Evolutionary conservation across 2,888 invertebrate genomes (phyloP), one percentile per base, ranked within the genome.

Genomic region (Drymonia ruficornis): DNA sequence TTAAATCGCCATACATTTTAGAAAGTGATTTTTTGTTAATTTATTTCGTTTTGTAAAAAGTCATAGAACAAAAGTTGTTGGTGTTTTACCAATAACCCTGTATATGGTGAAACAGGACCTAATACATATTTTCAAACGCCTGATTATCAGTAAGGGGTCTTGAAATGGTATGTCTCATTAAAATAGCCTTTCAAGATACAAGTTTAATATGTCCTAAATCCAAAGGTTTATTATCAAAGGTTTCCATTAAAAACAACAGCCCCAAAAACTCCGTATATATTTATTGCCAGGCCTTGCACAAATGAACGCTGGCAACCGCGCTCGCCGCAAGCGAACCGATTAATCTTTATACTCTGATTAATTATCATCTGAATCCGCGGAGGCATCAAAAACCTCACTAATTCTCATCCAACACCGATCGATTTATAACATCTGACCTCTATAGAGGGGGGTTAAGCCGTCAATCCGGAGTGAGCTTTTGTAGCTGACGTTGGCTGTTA

Each of bases 401-500:
- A 23, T 23, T 23, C 44, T 23, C 44, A 13, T 8, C 45, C 23
- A 28, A 28, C 9, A 4, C 44, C 23, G 28, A 45, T 28, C 45
- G 15, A 45, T 45, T 45, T 45, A 28, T 45, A 45, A 45, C 15
- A 45, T 28, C 13, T 28, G 28, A 45, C 28, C 45, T 45, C 15
- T 12, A 15, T 28, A 11, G n/a, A 5, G 28, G 19, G 45, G 16
- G 43, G 23, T 45, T 28, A 45, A 28, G 28, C 28, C 28, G 45
- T 28, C 43, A 43, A 43, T 43, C 23, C n/a, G n/a, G 6, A 8
- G 45, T 28, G 28, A 12, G 42, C 7, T 40, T 43, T 43, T 43
- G 18, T 1, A 50, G 43, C 48, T 56, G 50, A 53, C 53, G 38
- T 36, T 19, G 47, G 36, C 31, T 50, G 53, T 50, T 50, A 48